phyloP scores from a whole-genome alignment of 2,113 vertebrate species.

The Erpornis zantholeuca region DNA sequence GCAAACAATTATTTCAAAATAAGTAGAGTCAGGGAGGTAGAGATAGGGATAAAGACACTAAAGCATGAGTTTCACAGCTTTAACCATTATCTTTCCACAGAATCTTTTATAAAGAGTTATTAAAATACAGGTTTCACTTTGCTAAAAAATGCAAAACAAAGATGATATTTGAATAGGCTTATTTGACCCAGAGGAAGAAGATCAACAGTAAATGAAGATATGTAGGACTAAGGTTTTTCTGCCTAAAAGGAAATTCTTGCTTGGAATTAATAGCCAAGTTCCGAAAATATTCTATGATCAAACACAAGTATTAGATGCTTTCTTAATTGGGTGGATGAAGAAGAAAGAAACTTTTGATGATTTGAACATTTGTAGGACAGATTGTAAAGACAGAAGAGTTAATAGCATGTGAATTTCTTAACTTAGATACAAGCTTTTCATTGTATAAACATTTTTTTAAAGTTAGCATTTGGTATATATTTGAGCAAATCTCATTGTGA shows the following conservation, averaged over 20 bases:
- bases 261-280: neutral
- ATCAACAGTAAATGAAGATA: neutral
- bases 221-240: neutral
- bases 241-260: neutral
- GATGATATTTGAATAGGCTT: neutral
- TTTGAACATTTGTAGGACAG: neutral
- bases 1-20: neutral
- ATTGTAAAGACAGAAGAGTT: neutral
- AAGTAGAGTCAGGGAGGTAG: neutral
- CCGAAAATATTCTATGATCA: neutral
- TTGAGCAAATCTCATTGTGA: neutral
- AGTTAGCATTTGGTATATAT: neutral
- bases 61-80: neutral
- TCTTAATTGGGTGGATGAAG: neutral
- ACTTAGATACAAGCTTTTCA: neutral
- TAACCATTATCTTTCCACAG: neutral
- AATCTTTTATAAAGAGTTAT: neutral
- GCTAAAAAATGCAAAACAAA: neutral
- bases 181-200: neutral
- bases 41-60: neutral
- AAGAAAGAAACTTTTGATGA: neutral
- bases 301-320: neutral
- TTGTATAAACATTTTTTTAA: neutral
- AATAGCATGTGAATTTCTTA: neutral
- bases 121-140: neutral